phyloP scores from a whole-genome alignment of 2,888 invertebrate species.

The Diarsia brunnea region DNA sequence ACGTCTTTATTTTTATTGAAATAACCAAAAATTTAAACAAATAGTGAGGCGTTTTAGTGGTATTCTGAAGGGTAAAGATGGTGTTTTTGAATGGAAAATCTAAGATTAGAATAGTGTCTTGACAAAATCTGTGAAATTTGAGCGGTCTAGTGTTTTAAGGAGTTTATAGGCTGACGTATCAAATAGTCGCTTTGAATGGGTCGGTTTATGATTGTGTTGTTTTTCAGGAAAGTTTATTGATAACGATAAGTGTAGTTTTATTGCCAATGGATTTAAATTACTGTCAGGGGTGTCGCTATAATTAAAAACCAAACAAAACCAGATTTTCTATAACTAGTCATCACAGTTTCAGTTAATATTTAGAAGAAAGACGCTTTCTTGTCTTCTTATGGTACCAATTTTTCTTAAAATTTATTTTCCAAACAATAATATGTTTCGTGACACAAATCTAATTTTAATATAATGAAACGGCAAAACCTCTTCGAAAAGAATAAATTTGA shows the following conservation, averaged over 20 bases:
- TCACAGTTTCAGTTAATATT: not conserved
- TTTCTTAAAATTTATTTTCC: not conserved
- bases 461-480: not conserved
- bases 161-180: constrained; percentile 46
- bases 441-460: not conserved
- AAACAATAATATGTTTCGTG: not conserved
- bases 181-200: constrained; percentile 10
- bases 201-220: constrained; percentile 21
- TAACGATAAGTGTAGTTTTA: not conserved
- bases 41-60: constrained; percentile 10
- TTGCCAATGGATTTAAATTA: not conserved
- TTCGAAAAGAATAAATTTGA: constrained; percentile 10
- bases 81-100: constrained; percentile 11
- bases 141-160: constrained; percentile 53
- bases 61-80: not conserved
- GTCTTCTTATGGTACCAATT: not conserved
- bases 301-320: constrained; percentile 7
- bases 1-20: constrained; percentile 46
- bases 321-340: not conserved
- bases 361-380: not conserved
- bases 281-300: not conserved
- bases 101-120: constrained; percentile 48
- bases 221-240: constrained; percentile 18
- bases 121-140: constrained; percentile 57
- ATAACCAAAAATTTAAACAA: constrained; percentile 3